phyloP scores from a whole-genome alignment of 30 jellyfish, hydroid and myxozoan species.

The Pseudorhiza aurosa region DNA sequence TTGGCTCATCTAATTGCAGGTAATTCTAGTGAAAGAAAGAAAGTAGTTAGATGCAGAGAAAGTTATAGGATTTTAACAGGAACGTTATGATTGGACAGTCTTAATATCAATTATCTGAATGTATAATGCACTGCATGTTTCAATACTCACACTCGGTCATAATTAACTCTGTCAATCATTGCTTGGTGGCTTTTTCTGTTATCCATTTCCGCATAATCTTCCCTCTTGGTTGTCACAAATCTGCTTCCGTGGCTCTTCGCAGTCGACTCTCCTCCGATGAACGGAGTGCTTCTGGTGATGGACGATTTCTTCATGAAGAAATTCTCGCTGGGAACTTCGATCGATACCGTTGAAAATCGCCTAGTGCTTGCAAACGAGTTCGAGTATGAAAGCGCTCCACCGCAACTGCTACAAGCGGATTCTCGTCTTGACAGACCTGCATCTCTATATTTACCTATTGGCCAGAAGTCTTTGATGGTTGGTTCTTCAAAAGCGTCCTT shows the following conservation, averaged over 20 bases:
- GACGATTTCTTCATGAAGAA: slow-evolving; percentile 1
- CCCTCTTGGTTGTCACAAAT: background rate
- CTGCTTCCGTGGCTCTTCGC: background rate
- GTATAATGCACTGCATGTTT: background rate
- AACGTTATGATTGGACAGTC: too few species aligned
- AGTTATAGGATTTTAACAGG: too few species aligned
- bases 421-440: slow-evolving; percentile 20
- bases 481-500: slow-evolving; percentile 42
- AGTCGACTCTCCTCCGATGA: background rate
- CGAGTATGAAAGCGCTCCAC: slow-evolving; percentile 53
- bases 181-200: background rate
- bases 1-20: too few species aligned
- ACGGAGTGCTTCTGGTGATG: background rate
- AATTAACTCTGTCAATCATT: background rate
- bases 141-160: slow-evolving; percentile 13
- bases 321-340: slow-evolving; percentile 51
- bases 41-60: too few species aligned
- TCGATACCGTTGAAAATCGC: slow-evolving; percentile 56
- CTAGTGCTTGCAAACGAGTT: slow-evolving; percentile 59
- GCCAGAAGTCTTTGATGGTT: slow-evolving; percentile 36
- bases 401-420: slow-evolving; percentile 63
- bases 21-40: too few species aligned
- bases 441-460: background rate
- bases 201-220: background rate
- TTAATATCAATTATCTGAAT: background rate